These are phyloP conservation scores for Cheirogaleus major DNA, from an alignment of 2,797 vertebrate genomes.

Conservation along the genomic window DNA sequence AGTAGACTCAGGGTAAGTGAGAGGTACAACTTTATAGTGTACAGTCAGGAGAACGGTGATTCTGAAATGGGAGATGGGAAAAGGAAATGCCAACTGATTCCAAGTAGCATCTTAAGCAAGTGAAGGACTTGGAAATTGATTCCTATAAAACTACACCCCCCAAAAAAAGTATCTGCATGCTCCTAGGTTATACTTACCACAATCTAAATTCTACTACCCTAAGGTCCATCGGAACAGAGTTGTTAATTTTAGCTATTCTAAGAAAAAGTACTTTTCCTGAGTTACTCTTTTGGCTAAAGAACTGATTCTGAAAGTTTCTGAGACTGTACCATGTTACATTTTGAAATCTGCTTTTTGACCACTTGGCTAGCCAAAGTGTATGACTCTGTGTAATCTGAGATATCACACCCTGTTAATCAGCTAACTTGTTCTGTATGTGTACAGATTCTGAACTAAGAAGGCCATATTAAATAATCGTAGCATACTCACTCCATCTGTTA, in stretches of 20 bases:
- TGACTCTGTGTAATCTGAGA: background rate
- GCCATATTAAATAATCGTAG: background rate
- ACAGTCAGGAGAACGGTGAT: background rate
- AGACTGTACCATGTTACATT: background rate
- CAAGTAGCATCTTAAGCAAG: background rate
- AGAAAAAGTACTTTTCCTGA: constrained; percentile 24
- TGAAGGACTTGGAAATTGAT: background rate
- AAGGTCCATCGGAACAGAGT: background rate
- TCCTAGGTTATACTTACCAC: background rate
- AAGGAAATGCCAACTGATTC: background rate
- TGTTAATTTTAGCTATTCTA: background rate
- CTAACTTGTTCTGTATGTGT: background rate
- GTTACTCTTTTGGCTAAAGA: background rate
- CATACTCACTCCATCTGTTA: background rate
- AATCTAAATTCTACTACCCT: background rate
- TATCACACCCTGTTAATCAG: background rate
- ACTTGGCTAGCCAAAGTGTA: background rate
- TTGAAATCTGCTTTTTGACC: constrained; percentile 15
- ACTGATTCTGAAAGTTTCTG: background rate
- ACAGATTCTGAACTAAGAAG: background rate
- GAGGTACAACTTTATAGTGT: background rate
- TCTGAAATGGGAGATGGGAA: background rate
- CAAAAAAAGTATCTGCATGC: background rate
- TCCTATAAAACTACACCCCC: background rate
- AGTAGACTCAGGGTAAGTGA: background rate